Conservation (phyloP, 2,113 vertebrate genomes). For the Opisthocomus hoazin region DNA sequence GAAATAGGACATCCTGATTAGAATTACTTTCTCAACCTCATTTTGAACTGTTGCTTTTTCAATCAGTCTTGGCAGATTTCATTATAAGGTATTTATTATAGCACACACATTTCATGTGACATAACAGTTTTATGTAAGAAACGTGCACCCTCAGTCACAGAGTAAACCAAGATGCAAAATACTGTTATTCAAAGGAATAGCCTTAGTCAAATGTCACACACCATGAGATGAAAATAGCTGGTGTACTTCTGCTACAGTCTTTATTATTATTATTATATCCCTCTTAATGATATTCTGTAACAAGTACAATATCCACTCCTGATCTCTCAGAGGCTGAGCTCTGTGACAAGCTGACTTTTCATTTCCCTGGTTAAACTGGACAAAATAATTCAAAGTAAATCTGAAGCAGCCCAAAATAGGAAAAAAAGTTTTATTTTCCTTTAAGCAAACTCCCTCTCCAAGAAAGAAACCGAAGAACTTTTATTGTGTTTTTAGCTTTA, state of each 20-base stretch:
- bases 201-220: background rate
- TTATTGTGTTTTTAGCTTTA: background rate
- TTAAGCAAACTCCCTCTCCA: background rate
- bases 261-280: background rate
- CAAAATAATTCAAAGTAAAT: background rate
- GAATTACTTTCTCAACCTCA: conserved; percentile 45
- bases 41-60: too few relatives aligned
- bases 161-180: background rate
- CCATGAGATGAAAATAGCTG: background rate
- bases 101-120: background rate
- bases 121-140: background rate
- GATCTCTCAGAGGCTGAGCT: background rate
- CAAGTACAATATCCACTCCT: background rate
- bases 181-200: background rate
- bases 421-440: background rate
- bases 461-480: background rate
- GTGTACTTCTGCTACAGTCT: background rate
- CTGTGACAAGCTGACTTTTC: background rate
- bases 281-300: background rate
- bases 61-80: too few relatives aligned
- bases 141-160: background rate
- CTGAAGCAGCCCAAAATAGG: background rate
- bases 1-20: conserved; percentile 65
- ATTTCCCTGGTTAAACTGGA: background rate
- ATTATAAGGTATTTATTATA: background rate